Percentiles rank a stretch among this genome's conserved stretches.
Evolutionary conservation across 2,888 invertebrate species (phyloP).

Genomic region (Lamellibrachia columna): DNA sequence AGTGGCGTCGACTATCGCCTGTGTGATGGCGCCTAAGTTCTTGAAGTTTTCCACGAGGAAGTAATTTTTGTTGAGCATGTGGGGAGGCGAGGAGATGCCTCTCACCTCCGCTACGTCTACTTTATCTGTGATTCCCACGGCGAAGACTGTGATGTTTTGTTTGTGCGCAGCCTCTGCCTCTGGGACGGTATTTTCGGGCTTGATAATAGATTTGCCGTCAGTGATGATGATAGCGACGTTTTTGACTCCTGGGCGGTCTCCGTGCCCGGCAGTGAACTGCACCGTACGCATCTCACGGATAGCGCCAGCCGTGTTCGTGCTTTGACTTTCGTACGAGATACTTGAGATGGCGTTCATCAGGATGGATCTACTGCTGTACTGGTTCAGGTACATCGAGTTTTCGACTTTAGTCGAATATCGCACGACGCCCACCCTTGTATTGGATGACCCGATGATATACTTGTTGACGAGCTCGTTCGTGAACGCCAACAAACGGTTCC

Average conservation of each 20-base stretch:
- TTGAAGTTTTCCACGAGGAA: conserved; percentile 41
- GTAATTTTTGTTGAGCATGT: conserved; percentile 35
- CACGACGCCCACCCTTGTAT: conserved; percentile 18
- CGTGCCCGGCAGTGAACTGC: conserved; percentile 26
- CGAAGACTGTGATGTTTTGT: conserved; percentile 24
- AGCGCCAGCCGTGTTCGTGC: conserved; percentile 38
- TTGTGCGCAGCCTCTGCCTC: conserved; percentile 27
- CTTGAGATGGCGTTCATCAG: conserved; percentile 29
- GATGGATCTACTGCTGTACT: conserved; percentile 19
- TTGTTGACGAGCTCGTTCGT: not conserved
- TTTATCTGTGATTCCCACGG: conserved; percentile 28
- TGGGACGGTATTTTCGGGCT: not conserved
- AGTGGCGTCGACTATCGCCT: not conserved
- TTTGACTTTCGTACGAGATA: conserved; percentile 32
- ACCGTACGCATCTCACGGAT: conserved; percentile 33
- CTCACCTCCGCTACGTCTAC: conserved; percentile 27
- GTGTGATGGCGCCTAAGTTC: not conserved
- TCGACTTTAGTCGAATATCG: not conserved
- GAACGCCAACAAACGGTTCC: conserved; percentile 19
- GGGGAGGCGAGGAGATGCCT: conserved; percentile 29
- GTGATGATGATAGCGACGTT: conserved; percentile 36
- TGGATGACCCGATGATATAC: not conserved
- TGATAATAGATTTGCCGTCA: conserved; percentile 25
- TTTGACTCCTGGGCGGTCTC: conserved; percentile 23
- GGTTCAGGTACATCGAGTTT: conserved; percentile 30